phyloP scores from a whole-genome alignment of 92 coral and sea anemone species.

The Siderastrea radians region DNA sequence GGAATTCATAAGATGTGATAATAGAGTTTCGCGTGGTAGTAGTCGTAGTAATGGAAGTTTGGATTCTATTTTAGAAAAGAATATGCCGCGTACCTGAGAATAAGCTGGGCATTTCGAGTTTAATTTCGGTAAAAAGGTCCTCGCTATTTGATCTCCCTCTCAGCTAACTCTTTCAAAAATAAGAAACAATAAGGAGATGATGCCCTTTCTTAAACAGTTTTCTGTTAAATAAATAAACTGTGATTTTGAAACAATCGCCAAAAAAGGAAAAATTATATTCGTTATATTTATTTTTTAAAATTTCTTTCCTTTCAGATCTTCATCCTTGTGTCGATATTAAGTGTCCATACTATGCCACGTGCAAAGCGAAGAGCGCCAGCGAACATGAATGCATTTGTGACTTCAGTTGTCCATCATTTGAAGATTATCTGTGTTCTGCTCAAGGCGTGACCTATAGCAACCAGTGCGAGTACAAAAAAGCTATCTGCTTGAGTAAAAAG shows the following conservation, averaged over 20 bases:
- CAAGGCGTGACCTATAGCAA: conserved; percentile 74
- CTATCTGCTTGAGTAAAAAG: conserved; percentile 63
- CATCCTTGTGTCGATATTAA: conserved; percentile 72
- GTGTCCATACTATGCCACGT: conserved; percentile 72
- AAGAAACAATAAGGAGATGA: no score
- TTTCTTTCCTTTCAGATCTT: conserved; percentile 47
- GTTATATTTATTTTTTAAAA: neutral
- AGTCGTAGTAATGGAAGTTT: no score
- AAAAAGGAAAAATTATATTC: neutral
- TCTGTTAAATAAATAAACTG: no score
- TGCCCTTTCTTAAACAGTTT: no score
- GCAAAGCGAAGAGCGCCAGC: conserved; percentile 66
- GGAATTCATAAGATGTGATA: no score
- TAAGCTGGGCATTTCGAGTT: no score
- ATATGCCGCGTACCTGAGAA: no score
- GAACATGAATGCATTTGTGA: conserved; percentile 73
- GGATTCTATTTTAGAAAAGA: no score
- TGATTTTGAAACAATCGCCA: neutral
- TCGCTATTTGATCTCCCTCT: no score
- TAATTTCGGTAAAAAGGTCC: no score
- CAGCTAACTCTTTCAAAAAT: no score
- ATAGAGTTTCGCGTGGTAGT: no score
- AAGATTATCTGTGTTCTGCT: conserved; percentile 73
- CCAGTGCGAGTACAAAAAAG: conserved; percentile 71
- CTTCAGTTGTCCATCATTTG: conserved; percentile 71